Percentiles rank a stretch among this genome's conserved stretches.
phyloP scores from a whole-genome alignment of 1,140 invertebrate genomes.

The Drosophila auraria region DNA sequence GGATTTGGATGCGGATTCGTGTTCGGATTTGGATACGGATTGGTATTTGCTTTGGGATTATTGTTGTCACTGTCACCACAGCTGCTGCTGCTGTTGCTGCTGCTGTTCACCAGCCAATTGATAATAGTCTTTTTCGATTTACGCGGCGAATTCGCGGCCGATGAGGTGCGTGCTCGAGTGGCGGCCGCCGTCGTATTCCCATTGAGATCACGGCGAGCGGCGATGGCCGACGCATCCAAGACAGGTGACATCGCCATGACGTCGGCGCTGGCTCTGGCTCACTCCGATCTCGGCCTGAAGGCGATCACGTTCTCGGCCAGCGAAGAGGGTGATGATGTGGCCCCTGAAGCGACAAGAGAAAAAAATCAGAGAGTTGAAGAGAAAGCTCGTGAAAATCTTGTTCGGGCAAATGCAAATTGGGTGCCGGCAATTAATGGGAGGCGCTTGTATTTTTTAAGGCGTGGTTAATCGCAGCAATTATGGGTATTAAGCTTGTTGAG shows the following conservation, averaged over 20 bases:
- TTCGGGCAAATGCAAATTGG: slow-evolving; percentile 33
- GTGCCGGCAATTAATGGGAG: slow-evolving; percentile 36
- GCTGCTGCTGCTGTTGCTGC: slow-evolving; percentile 6
- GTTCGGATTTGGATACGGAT: slow-evolving; percentile 24
- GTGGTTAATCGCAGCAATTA: slow-evolving; percentile 29
- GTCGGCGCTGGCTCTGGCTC: slow-evolving; percentile 16
- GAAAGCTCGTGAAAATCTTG: slow-evolving; percentile 69
- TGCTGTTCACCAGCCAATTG: slow-evolving; percentile 70
- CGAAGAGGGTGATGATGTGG: slow-evolving; percentile 32
- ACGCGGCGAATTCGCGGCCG: slow-evolving; percentile 43
- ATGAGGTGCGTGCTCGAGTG: slow-evolving; percentile 1
- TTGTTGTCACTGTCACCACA: slow-evolving; percentile 42
- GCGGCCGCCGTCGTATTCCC: slow-evolving; percentile 37
- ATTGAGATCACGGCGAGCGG: slow-evolving; percentile 46
- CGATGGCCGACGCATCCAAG: slow-evolving; percentile 42
- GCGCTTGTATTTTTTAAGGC: slow-evolving; percentile 11
- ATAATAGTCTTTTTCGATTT: slow-evolving; percentile 75
- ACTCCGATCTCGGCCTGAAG: slow-evolving; percentile 33
- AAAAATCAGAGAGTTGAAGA: slow-evolving; percentile 36
- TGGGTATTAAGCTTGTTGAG: slow-evolving; percentile 16
- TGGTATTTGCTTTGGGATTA: slow-evolving; percentile 30
- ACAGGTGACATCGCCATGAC: slow-evolving; percentile 52
- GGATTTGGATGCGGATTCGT: slow-evolving; percentile 20
- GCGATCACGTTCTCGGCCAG: slow-evolving; percentile 41
- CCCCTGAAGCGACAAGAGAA: slow-evolving; percentile 44